Conservation (phyloP, 2,113 vertebrate species). For the Mesitornis unicolor region DNA sequence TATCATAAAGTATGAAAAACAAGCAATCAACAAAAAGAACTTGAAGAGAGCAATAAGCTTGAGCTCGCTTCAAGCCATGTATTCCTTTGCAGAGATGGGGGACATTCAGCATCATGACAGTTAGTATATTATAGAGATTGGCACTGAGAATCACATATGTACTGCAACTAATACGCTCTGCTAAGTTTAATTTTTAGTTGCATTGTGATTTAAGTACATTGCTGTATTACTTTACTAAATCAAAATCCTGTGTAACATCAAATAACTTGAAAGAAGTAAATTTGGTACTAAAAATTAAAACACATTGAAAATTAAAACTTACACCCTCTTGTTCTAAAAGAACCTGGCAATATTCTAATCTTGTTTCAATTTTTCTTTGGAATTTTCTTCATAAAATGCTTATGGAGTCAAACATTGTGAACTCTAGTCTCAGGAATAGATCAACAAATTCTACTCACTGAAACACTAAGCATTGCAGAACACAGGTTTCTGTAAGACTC, state of each 20-base stretch:
- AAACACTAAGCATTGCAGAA: not conserved
- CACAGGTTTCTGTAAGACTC: not conserved
- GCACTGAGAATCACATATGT: not conserved
- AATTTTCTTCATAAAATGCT: not conserved
- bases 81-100: not conserved
- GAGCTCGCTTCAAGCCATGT: not conserved
- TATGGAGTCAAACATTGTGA: not conserved
- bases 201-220: not conserved
- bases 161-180: not conserved
- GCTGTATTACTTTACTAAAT: not conserved
- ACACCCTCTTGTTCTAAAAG: not conserved
- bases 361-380: not conserved
- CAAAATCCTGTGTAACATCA: not conserved
- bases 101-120: not conserved
- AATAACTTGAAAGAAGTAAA: not conserved
- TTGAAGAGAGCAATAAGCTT: not conserved
- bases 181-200: not conserved
- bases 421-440: not conserved
- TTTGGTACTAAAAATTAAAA: not conserved
- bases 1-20: not conserved
- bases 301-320: not conserved
- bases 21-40: not conserved
- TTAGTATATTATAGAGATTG: not conserved
- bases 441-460: not conserved
- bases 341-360: not conserved